These are phyloP conservation scores for Thaleichthys pacificus DNA, from an alignment of 2,797 vertebrate species.

Conservation along the genomic window DNA sequence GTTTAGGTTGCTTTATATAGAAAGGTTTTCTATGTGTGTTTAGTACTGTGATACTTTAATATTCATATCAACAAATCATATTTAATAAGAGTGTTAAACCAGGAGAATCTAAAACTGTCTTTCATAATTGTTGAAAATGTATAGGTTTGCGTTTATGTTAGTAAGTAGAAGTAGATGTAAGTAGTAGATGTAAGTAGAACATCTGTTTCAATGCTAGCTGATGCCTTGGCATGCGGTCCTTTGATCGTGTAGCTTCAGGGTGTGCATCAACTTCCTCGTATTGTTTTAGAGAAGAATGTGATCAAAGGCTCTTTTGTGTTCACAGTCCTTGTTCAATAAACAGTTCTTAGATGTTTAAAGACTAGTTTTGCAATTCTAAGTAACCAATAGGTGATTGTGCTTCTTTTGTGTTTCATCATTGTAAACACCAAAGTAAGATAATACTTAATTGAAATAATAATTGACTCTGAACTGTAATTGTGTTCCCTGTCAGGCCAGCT, in stretches of 20 bases:
- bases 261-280: not conserved
- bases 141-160: not conserved
- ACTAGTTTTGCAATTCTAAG: slow-evolving; percentile 43
- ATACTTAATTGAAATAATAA: no score
- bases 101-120: not conserved
- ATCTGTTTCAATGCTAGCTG: not conserved
- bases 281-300: slow-evolving; percentile 3
- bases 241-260: not conserved
- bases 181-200: no score
- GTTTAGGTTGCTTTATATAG: no score
- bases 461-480: not conserved
- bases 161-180: no score
- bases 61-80: not conserved
- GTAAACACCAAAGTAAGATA: no score
- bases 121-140: not conserved
- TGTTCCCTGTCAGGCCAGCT: not conserved
- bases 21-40: no score
- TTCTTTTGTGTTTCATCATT: no score
- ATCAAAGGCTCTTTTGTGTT: slow-evolving; percentile 18
- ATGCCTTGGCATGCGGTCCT: not conserved
- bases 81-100: not conserved
- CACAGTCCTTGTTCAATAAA: slow-evolving; percentile 32
- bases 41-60: no score
- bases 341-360: slow-evolving; percentile 54
- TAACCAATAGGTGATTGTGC: not conserved